Base-by-base conservation (phyloP, 2,888 invertebrate genomes). In the Cistogaster globosa region DNA sequence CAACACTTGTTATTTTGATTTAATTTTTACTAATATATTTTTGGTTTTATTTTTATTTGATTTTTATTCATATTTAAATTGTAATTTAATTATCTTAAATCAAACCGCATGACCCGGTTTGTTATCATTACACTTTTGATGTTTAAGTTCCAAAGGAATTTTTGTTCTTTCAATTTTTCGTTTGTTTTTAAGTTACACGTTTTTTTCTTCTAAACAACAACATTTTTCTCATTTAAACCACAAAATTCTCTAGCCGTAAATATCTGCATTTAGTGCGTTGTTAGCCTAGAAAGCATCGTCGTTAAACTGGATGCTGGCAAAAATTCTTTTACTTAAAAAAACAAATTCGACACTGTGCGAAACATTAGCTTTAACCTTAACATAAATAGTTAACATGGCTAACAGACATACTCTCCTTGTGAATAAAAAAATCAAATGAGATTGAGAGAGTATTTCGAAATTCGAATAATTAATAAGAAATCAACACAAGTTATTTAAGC, bases 251-350 rank as follows among this genome's bases (percentile, higher is more conserved):
- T 26, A 38, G 9, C 38, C 51, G 38, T 60, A 38, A 80, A 80
- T 38, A 53, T 42, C 22, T 63, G 81, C 81, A 81, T 85, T 82
- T 57, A 63, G 42, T 58, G 60, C 60, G 85, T 78, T 85, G 81
- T 85, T 85, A 75, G 53, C 78, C 51, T 69, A 78, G 68, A 85
- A 75, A 85, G 85, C 81, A 81, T 82, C 78, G 81, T 78, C 69
- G 74, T 78, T 78, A 78, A 84, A 85, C 85, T 85, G 85, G 85
- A 85, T 85, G 85, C 85, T 85, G 85, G 78, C 48, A 67, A 14
- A 77, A 74, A 48, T 63, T 20, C 18, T 65, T 48, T 63, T 51
- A 7, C 5, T 55, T 8, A 26, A 7, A 48, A 18, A 32, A 22
- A 8, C 26, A n/a, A 58, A 6, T 76, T 77, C 48, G 58, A 42